phyloP scores from a whole-genome alignment of 2,888 invertebrate species.

The Nomada ruficornis region DNA sequence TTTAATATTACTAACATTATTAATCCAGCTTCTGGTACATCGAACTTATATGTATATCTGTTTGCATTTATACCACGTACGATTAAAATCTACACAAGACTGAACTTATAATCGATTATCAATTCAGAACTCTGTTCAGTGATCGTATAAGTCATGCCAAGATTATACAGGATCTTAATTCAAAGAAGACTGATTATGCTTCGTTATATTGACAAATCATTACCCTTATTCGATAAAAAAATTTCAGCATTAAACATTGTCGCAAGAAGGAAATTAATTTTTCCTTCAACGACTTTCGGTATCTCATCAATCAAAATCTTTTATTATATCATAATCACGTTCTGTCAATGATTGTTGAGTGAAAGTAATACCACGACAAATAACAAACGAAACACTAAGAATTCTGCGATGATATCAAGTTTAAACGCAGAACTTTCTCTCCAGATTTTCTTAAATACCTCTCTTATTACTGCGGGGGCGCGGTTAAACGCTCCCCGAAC shows the following conservation, averaged over 20 bases:
- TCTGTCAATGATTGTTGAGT: not conserved
- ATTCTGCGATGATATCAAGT: conserved; percentile 2
- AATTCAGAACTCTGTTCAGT: conserved; percentile 9
- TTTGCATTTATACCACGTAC: conserved; percentile 1
- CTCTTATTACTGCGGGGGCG: not conserved
- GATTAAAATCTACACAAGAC: conserved; percentile 15
- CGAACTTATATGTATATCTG: conserved; percentile 7
- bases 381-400: not conserved
- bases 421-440: conserved; percentile 14
- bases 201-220: not conserved
- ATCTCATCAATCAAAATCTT: not conserved
- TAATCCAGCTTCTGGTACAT: not conserved
- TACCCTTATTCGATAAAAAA: conserved; percentile 16
- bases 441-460: conserved; percentile 10
- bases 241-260: conserved; percentile 4
- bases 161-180: not conserved
- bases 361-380: conserved; percentile 13
- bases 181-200: not conserved
- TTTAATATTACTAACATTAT: conserved; percentile 40
- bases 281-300: not conserved
- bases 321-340: not conserved
- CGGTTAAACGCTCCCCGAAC: conserved; percentile 1
- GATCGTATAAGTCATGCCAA: conserved; percentile 5
- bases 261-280: not conserved
- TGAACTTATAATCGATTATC: conserved; percentile 9